phyloP scores from a whole-genome alignment of 2,797 vertebrate genomes.

The Lacerta viridis region DNA sequence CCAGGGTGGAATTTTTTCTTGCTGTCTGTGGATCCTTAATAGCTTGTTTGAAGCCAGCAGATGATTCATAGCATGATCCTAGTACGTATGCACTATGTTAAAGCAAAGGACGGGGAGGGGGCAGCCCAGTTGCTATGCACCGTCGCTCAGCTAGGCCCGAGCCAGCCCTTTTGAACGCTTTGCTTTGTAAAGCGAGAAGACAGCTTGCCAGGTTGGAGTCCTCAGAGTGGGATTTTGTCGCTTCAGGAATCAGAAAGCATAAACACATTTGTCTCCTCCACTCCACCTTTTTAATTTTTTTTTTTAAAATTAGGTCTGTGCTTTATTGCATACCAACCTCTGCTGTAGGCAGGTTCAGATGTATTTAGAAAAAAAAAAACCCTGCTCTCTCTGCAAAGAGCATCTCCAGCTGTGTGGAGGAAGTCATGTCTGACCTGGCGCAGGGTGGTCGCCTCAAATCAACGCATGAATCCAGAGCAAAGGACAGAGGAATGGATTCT shows the following conservation, averaged over 20 bases:
- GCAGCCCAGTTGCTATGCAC: conserved; percentile 64
- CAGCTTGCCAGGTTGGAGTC: conserved; percentile 23
- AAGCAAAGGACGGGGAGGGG: background rate
- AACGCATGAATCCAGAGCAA: background rate
- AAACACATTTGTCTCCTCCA: background rate
- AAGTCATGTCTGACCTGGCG: background rate
- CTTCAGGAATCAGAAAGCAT: background rate
- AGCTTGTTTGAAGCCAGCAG: conserved; percentile 56
- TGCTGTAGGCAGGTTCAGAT: background rate
- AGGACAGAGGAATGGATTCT: background rate
- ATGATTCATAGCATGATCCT: conserved; percentile 68
- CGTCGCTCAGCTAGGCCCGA: background rate
- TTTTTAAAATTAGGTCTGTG: background rate
- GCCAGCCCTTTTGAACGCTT: conserved; percentile 38
- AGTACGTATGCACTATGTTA: conserved; percentile 75
- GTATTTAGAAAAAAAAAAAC: background rate
- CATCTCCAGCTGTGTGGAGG: background rate
- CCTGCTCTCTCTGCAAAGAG: background rate
- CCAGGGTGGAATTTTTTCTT: conserved; percentile 68
- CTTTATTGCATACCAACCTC: background rate
- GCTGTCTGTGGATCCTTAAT: conserved; percentile 71
- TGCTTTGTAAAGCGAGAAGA: background rate
- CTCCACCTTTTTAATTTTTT: background rate
- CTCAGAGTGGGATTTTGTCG: conserved; percentile 27
- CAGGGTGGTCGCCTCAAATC: background rate